These are phyloP conservation scores for Cynopterus brachyotis DNA, from an alignment of 2,113 vertebrate species.

Conservation along the genomic window DNA sequence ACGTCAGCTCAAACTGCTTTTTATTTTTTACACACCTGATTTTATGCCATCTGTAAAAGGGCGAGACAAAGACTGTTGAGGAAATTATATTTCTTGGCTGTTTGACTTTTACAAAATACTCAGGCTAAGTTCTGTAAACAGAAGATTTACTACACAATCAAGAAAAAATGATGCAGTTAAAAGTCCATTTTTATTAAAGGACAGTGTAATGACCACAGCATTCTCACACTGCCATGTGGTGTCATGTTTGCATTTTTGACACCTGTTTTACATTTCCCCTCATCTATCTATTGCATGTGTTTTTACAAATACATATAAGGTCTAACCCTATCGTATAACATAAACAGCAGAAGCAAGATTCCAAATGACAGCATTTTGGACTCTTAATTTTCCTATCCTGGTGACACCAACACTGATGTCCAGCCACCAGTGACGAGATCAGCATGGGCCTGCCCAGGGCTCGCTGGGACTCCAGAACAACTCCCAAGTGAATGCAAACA, in stretches of 20 bases:
- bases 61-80: conserved; percentile 75
- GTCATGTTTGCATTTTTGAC: neutral
- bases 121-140: conserved; percentile 72
- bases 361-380: neutral
- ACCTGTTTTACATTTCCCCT: conserved; percentile 64
- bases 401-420: neutral
- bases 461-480: neutral
- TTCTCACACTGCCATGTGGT: neutral
- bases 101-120: conserved; percentile 75
- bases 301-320: neutral
- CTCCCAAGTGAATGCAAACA: neutral
- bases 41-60: conserved; percentile 75
- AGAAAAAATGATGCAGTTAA: conserved; percentile 65
- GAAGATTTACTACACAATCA: conserved; percentile 69
- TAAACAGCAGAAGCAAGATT: neutral
- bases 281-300: neutral
- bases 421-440: neutral
- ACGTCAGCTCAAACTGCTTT: conserved; percentile 73
- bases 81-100: conserved; percentile 80
- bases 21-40: conserved; percentile 81
- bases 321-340: neutral
- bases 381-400: neutral
- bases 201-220: conserved; percentile 22
- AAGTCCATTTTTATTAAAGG: conserved; percentile 69
- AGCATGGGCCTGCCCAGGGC: neutral